Percentiles rank a stretch among this genome's conserved stretches.
These are phyloP conservation scores for Ceyx melanurus DNA, from an alignment of 2,113 vertebrate species.

Conservation along the genomic window DNA sequence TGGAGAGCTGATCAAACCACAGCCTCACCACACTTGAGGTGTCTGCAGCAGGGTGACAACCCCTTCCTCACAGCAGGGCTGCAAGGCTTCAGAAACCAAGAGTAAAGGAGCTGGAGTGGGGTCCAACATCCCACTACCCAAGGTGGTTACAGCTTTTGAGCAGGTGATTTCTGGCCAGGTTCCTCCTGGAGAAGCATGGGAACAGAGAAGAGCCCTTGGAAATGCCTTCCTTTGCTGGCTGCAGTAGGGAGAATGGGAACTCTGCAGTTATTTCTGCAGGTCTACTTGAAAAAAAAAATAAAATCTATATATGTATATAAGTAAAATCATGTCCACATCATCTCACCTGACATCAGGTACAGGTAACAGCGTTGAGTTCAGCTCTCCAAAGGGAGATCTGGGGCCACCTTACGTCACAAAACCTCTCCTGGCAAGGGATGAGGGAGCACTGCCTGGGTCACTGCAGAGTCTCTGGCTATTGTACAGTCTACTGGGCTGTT, in stretches of 20 bases:
- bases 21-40: not conserved
- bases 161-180: not conserved
- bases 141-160: not conserved
- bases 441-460: not conserved
- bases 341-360: not conserved
- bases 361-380: not conserved
- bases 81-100: not conserved
- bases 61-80: not conserved
- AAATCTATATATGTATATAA: not conserved
- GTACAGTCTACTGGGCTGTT: not conserved
- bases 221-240: not conserved
- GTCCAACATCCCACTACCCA: not conserved
- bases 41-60: not conserved
- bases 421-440: not conserved
- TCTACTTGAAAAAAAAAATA: not conserved
- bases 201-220: not conserved
- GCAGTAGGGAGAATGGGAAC: not conserved
- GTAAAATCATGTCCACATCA: accelerated
- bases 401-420: not conserved
- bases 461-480: not conserved
- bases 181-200: not conserved
- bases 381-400: not conserved
- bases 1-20: not conserved
- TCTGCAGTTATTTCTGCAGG: not conserved
- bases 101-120: not conserved